Percentiles rank a stretch among this genome's conserved stretches.
Conservation (phyloP, 2,797 vertebrate species). For the Chelonia mydas region DNA sequence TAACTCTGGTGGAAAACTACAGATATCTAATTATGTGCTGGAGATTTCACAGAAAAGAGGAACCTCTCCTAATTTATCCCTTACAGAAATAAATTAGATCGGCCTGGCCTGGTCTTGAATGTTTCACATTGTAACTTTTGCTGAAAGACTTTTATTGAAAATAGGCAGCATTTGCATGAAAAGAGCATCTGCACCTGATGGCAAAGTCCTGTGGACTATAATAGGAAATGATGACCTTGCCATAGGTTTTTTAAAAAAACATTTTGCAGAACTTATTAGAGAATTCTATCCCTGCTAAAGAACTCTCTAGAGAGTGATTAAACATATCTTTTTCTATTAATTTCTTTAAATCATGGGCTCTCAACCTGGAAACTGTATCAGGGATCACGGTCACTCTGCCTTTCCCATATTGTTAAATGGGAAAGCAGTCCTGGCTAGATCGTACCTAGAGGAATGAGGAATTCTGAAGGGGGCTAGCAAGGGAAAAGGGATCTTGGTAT, state of each 20-base stretch:
- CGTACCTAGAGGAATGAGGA: not conserved
- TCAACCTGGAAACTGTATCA: not conserved
- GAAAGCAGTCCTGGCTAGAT: not conserved
- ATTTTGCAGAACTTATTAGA: not conserved
- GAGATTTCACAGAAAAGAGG: not conserved
- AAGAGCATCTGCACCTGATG: not conserved
- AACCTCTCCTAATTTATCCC: not conserved
- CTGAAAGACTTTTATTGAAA: not conserved
- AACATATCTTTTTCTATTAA: not conserved
- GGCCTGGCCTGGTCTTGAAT: not conserved
- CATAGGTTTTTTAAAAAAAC: not conserved
- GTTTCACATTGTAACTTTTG: not conserved
- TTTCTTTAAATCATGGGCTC: not conserved
- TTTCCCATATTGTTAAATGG: not conserved
- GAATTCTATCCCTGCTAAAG: not conserved
- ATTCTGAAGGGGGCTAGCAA: not conserved
- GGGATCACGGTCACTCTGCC: not conserved
- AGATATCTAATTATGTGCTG: not conserved
- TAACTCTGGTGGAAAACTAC: not conserved
- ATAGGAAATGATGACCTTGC: not conserved
- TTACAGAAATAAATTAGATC: not conserved
- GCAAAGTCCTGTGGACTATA: not conserved
- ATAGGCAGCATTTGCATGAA: not conserved
- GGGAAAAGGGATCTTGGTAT: not conserved
- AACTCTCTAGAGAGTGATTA: not conserved